These are phyloP conservation scores for Leuctra nigra DNA, from an alignment of 2,888 invertebrate genomes.

Conservation along the genomic window DNA sequence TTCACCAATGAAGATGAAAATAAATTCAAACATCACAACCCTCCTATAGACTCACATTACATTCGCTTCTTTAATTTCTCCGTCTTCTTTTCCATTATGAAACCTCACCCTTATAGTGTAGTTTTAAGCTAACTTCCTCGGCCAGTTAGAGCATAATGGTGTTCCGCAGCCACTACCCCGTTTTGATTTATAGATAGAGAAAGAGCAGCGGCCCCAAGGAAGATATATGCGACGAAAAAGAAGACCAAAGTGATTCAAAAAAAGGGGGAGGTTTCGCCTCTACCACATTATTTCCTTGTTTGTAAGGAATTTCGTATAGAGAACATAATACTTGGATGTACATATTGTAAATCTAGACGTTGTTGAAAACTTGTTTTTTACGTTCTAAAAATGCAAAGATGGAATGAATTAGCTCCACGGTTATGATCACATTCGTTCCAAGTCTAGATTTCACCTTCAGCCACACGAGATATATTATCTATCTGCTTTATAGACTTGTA, in stretches of 20 bases:
- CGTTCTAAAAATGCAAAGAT: slow-evolving; percentile 2
- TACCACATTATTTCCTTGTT: slow-evolving; percentile 16
- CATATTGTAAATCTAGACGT: too few species aligned
- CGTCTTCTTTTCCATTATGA: neutral
- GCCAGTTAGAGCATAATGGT: slow-evolving; percentile 6
- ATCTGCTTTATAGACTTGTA: slow-evolving; percentile 5
- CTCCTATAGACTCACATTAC: too few species aligned
- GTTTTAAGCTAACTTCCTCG: slow-evolving; percentile 14
- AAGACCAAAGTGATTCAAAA: neutral
- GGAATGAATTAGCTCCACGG: neutral
- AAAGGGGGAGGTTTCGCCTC: neutral
- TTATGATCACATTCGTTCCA: too few species aligned
- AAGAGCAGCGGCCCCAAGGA: slow-evolving; percentile 1
- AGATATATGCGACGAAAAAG: slow-evolving; percentile 7
- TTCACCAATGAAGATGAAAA: too few species aligned
- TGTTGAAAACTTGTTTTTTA: neutral
- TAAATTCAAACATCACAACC: too few species aligned
- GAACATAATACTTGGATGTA: too few species aligned
- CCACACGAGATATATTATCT: neutral
- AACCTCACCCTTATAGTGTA: slow-evolving; percentile 11
- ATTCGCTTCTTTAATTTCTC: slow-evolving; percentile 13
- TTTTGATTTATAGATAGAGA: slow-evolving; percentile 10
- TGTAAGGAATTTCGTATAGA: slow-evolving; percentile 15
- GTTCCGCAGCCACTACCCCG: slow-evolving; percentile 1
- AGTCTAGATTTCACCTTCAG: too few species aligned